Percentiles rank a stretch among this genome's conserved stretches.
Evolutionary conservation across 2,888 invertebrate genomes (phyloP).

Genomic region (Aleiodes testaceus): DNA sequence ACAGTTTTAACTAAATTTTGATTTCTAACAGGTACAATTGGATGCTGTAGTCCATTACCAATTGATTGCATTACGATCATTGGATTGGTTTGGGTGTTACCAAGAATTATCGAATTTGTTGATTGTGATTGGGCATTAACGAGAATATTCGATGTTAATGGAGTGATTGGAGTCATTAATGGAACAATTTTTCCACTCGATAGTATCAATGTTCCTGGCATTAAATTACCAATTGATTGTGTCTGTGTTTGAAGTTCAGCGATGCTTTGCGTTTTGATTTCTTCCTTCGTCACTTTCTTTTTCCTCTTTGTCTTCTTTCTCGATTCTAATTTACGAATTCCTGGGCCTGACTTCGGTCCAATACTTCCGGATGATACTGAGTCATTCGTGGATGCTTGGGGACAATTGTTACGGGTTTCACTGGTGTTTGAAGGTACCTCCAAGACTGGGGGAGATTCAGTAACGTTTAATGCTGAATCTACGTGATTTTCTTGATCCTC

Average conservation of each 20-base stretch:
- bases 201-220: conserved; percentile 66
- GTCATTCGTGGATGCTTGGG: conserved; percentile 45
- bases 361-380: conserved; percentile 31
- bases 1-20: conserved; percentile 64
- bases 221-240: conserved; percentile 58
- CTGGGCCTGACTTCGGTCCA: conserved; percentile 51
- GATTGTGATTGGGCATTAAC: conserved; percentile 65
- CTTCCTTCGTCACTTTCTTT: conserved; percentile 46
- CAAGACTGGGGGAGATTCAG: conserved; percentile 21
- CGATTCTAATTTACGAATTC: conserved; percentile 52
- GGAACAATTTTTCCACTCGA: conserved; percentile 70
- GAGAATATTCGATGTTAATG: conserved; percentile 66
- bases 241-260: conserved; percentile 51
- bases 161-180: conserved; percentile 65
- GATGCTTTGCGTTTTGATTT: conserved; percentile 43
- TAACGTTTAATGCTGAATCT: conserved; percentile 59
- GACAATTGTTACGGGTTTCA: conserved; percentile 18
- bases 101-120: conserved; percentile 66
- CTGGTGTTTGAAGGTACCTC: conserved; percentile 32
- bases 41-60: conserved; percentile 61
- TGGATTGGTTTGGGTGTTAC: conserved; percentile 66
- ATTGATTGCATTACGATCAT: conserved; percentile 71
- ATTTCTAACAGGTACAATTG: conserved; percentile 64
- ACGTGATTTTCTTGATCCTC: conserved; percentile 70
- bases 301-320: conserved; percentile 63